These are phyloP conservation scores for Plutella xylostella DNA, from an alignment of 2,888 invertebrate species.

Conservation along the genomic window DNA sequence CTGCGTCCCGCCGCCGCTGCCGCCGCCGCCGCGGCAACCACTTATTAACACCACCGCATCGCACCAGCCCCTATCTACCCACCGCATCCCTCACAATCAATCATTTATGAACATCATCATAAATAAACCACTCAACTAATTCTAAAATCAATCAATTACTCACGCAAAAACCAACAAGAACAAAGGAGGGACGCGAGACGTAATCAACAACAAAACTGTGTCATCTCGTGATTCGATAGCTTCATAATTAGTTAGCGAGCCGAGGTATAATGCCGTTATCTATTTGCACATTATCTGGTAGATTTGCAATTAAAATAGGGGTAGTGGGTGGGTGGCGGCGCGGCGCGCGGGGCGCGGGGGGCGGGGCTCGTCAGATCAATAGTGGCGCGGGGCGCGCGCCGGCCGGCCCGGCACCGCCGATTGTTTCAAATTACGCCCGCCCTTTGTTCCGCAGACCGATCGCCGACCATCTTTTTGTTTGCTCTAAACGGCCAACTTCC, in stretches of 20 bases:
- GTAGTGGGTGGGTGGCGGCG: constrained; percentile 34
- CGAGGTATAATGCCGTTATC: constrained; percentile 65
- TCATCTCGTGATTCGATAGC: constrained; percentile 2
- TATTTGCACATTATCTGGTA: constrained; percentile 69
- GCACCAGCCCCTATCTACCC: too few species aligned
- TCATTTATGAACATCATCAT: too few species aligned
- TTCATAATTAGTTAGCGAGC: constrained; percentile 59
- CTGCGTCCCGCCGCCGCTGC: too few species aligned
- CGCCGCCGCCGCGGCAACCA: too few species aligned
- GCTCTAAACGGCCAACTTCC: constrained; percentile 61
- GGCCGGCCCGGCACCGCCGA: constrained; percentile 56
- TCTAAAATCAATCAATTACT: too few species aligned
- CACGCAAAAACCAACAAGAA: too few species aligned
- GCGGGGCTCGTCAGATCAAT: constrained; percentile 59
- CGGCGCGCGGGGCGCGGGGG: constrained; percentile 31
- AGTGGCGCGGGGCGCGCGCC: constrained; percentile 38
- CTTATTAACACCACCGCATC: too few species aligned
- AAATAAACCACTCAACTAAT: too few species aligned
- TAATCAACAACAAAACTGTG: constrained; percentile 4
- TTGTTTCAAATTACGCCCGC: constrained; percentile 68
- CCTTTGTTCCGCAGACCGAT: constrained; percentile 65
- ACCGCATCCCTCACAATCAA: too few species aligned
- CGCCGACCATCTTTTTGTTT: constrained; percentile 64
- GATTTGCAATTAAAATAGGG: constrained; percentile 70
- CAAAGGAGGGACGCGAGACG: too few species aligned